Evolutionary conservation across 2,113 vertebrate species (phyloP), one percentile per base, ranked within the genome.

Genomic region (Peromyscus californicus): DNA sequence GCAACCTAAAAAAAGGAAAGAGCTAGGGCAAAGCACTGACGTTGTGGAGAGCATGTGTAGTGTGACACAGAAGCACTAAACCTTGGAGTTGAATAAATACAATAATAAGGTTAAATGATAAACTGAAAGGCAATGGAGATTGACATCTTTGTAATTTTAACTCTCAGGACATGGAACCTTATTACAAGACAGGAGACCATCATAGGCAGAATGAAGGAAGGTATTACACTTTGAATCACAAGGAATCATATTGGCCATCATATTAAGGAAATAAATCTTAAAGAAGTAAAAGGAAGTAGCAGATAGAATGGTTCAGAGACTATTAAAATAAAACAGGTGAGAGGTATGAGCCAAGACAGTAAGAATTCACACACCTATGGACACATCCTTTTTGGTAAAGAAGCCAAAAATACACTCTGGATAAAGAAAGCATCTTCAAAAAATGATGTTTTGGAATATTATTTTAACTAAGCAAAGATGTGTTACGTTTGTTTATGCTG

Each of bases 31-130:
- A 51, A 63, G 61, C 17, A 22, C 33, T 70, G 22, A 59, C 2
- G 0, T 17, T 5, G 0, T 13, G 91, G 31, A 7, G 31, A 74
- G 1, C 0, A 5, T 26, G 26, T 29, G 59, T 45, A 2, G 9
- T 48, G 4, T 88, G 54, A 84, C 26, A 92, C 10, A 79, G 9
- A 15, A 31, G 1, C 13, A 48, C 1, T 88, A 74, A 57, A 9
- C 5, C 24, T 31, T 48, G 17, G 15, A 65, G 57, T 51, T 7
- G 10, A 90, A 11, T n/a, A 70, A 65, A 36, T n/a, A n/a, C 11
- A 12, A 24, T 1, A 16, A 7, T 61, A 75, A 26, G 6, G 31
- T 12, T 39, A 76, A 19, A 19, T 87, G 54, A 67, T 12, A 48
- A 24, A 69, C 7, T 11, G 16, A 45, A 59, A n/a, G 39, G 1